Percentiles rank a stretch among this genome's conserved stretches.
Evolutionary conservation across 2,113 vertebrate genomes (phyloP).

Genomic region (Heloderma charlesbogerti): DNA sequence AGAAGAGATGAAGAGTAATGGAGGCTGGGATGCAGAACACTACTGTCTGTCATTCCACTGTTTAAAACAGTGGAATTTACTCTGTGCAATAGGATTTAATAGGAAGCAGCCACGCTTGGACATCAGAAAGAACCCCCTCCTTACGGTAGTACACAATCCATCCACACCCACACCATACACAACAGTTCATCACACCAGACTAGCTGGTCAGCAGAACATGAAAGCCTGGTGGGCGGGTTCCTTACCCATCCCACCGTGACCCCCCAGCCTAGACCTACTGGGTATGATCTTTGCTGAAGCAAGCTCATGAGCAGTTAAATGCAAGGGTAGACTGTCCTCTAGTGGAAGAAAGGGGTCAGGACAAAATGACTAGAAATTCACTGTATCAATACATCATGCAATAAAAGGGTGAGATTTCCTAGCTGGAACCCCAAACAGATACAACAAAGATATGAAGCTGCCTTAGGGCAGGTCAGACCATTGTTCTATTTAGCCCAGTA

Average conservation of each 20-base stretch:
- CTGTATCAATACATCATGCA: background rate
- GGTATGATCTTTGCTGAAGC: background rate
- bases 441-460: background rate
- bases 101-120: background rate
- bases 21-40: background rate
- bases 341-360: background rate
- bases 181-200: background rate
- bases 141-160: background rate
- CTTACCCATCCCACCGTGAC: background rate
- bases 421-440: background rate
- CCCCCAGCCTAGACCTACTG: background rate
- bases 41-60: background rate
- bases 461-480: background rate
- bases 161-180: background rate
- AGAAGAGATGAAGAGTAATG: background rate
- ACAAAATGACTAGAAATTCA: background rate
- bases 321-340: background rate
- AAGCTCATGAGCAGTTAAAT: conserved; percentile 13
- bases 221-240: background rate
- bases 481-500: background rate
- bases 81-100: background rate
- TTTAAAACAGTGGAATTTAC: background rate
- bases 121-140: background rate
- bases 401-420: background rate
- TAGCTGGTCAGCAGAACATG: background rate